phyloP scores from a whole-genome alignment of 2,888 invertebrate genomes.

The Chromoteleia sp. region DNA sequence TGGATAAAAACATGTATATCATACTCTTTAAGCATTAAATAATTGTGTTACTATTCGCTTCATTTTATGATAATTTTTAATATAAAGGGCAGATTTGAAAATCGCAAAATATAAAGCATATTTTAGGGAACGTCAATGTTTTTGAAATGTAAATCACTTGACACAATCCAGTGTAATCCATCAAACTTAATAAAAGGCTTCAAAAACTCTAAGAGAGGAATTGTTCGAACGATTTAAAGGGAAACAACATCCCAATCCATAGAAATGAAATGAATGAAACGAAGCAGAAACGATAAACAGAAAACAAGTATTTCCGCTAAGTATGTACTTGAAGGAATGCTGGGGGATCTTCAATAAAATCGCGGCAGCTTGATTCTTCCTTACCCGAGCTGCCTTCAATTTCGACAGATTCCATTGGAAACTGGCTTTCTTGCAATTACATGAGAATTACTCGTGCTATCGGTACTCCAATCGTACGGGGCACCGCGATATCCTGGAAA shows the following conservation, averaged over 20 bases:
- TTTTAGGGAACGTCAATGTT: not conserved
- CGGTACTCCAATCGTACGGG: conserved; percentile 64
- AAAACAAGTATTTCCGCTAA: conserved; percentile 65
- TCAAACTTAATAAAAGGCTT: conserved; percentile 36
- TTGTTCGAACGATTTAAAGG: conserved; percentile 39
- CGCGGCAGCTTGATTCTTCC: conserved; percentile 64
- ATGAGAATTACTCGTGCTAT: conserved; percentile 67
- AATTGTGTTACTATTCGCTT: too few relatives aligned
- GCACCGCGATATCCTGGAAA: conserved; percentile 63
- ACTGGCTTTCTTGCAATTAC: conserved; percentile 66
- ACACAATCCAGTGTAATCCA: conserved; percentile 14
- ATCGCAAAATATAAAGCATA: too few relatives aligned
- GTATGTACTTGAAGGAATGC: conserved; percentile 63
- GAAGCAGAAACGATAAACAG: conserved; percentile 65
- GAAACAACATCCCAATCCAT: conserved; percentile 48
- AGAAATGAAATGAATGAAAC: conserved; percentile 64
- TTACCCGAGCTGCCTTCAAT: conserved; percentile 61
- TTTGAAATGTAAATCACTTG: conserved; percentile 26
- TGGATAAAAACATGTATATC: too few relatives aligned
- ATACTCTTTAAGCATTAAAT: too few relatives aligned
- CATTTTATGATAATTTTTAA: too few relatives aligned
- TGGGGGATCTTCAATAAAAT: conserved; percentile 65
- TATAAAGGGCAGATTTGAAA: too few relatives aligned
- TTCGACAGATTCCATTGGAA: conserved; percentile 69
- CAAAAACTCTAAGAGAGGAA: not conserved